Conservation (phyloP, 2,113 vertebrate species). For the Phalacrocorax aristotelis region DNA sequence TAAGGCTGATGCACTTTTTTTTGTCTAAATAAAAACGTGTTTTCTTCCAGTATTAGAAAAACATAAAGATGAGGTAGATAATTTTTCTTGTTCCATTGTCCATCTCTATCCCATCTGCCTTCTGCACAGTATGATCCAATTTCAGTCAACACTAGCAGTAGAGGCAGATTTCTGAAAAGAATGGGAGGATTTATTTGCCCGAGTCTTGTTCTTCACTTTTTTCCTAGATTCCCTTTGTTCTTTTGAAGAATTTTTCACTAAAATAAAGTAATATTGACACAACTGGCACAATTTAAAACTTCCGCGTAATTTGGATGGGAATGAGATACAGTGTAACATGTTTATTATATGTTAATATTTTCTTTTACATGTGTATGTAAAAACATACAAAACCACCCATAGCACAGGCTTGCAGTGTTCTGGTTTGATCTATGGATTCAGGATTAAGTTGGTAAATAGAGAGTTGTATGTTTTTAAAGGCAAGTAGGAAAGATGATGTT, state of each 20-base stretch:
- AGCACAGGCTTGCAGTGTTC: not conserved
- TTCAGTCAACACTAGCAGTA: not conserved
- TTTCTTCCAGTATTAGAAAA: not conserved
- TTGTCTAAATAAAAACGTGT: not conserved
- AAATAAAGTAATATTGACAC: not conserved
- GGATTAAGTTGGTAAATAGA: not conserved
- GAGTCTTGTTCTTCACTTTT: not conserved
- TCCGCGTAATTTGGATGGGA: not conserved
- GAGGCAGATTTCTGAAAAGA: not conserved
- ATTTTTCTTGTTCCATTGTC: not conserved
- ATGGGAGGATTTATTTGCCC: not conserved
- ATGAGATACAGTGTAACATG: not conserved
- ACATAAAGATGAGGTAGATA: not conserved
- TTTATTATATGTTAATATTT: not conserved
- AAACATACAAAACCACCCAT: not conserved
- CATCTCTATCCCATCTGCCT: not conserved
- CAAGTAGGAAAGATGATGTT: not conserved
- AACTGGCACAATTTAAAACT: not conserved
- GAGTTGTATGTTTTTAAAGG: not conserved
- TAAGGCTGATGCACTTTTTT: not conserved
- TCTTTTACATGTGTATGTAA: not conserved
- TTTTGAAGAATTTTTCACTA: not conserved
- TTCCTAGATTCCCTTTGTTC: not conserved
- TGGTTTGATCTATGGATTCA: not conserved
- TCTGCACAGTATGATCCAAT: not conserved